phyloP scores from a whole-genome alignment of 2,888 invertebrate species.

The Oscheius sp. region DNA sequence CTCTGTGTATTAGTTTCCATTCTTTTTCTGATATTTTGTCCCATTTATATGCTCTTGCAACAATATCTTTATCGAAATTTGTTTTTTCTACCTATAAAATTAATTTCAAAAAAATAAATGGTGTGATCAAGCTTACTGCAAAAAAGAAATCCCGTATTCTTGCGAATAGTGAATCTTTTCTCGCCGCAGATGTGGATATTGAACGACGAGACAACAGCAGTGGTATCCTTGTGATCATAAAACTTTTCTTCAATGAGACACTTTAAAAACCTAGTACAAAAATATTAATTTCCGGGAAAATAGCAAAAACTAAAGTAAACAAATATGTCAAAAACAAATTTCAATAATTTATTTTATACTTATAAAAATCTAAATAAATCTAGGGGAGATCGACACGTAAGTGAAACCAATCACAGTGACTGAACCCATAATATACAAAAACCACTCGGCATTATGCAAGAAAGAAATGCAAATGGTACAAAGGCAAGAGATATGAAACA shows the following conservation, averaged over 20 bases:
- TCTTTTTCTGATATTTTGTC: slow-evolving; percentile 46
- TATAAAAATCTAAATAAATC: background rate
- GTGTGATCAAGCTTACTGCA: slow-evolving; percentile 40
- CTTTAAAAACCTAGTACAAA: no score
- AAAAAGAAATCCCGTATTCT: slow-evolving; percentile 44
- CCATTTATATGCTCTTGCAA: slow-evolving; percentile 44
- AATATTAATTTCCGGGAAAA: no score
- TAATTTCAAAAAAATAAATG: background rate
- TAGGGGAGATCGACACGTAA: slow-evolving; percentile 6
- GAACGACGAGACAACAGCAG: background rate
- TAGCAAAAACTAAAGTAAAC: no score
- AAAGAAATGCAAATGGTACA: background rate
- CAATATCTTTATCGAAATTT: slow-evolving; percentile 50
- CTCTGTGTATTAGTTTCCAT: slow-evolving; percentile 56
- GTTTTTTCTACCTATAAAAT: slow-evolving; percentile 51
- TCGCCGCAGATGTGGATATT: slow-evolving; percentile 20
- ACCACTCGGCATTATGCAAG: slow-evolving; percentile 1
- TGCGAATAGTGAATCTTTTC: slow-evolving; percentile 32
- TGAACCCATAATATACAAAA: slow-evolving; percentile 4
- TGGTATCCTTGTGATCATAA: slow-evolving; percentile 6
- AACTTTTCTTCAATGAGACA: background rate
- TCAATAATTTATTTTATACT: no score
- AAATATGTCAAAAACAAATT: no score
- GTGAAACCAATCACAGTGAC: slow-evolving; percentile 3
- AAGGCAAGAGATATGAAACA: slow-evolving; percentile 20